Percentiles rank a stretch among this genome's conserved stretches.
Conservation (phyloP, 2,113 vertebrate genomes). For the Copsychus sechellarum region DNA sequence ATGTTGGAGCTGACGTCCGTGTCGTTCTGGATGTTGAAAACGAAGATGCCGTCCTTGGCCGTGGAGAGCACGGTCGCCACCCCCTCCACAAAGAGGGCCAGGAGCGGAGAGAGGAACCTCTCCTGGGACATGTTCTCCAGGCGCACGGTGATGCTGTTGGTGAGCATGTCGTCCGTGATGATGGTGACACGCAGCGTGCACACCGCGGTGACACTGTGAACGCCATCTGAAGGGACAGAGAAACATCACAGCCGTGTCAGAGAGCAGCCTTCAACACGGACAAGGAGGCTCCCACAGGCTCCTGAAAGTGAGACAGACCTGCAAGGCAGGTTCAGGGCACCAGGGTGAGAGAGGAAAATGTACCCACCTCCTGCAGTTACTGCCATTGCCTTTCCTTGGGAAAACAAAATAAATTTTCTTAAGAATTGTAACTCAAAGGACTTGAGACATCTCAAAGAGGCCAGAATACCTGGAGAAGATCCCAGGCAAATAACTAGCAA, state of each 20-base stretch:
- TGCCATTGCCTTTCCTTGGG: not conserved
- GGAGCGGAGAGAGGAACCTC: conserved; percentile 91
- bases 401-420: not conserved
- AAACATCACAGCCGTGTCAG: not conserved
- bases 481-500: not conserved
- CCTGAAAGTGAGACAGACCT: not conserved
- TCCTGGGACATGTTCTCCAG: conserved; percentile 99
- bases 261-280: not conserved
- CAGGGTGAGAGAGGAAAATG: not conserved
- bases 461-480: not conserved
- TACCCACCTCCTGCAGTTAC: not conserved
- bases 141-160: conserved; percentile 96
- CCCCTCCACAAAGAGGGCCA: conserved; percentile 89
- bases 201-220: conserved; percentile 80
- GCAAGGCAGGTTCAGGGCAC: not conserved
- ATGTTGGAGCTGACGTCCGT: conserved; percentile 90
- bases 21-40: conserved; percentile 97
- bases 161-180: conserved; percentile 97
- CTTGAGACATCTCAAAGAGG: not conserved
- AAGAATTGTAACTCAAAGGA: not conserved
- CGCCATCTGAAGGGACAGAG: conserved; percentile 77
- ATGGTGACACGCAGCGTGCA: conserved; percentile 93
- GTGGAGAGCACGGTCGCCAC: conserved; percentile 93
- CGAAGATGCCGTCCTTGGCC: conserved; percentile 84
- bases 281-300: not conserved